Evolutionary conservation across 1,140 invertebrate genomes (phyloP).

Genomic region (Hyles euphorbiae): DNA sequence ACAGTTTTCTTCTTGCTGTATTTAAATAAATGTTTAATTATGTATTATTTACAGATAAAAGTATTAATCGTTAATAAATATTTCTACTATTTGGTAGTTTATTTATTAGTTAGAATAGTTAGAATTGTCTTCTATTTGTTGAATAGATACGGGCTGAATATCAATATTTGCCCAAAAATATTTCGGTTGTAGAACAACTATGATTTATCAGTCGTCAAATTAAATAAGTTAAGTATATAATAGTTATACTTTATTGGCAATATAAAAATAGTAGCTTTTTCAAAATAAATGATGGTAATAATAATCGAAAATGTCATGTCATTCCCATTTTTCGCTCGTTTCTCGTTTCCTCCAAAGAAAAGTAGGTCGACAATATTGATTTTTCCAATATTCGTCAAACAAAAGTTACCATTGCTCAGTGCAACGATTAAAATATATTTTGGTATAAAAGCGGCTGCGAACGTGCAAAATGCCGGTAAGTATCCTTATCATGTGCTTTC

Average conservation of each 20-base stretch:
- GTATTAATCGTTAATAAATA: too few species aligned
- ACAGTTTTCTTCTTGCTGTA: too few species aligned
- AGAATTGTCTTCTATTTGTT: too few species aligned
- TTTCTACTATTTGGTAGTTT: too few species aligned
- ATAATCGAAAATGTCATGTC: conserved; percentile 38
- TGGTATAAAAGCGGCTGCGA: conserved; percentile 34
- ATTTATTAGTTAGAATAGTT: too few species aligned
- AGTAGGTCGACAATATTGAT: conserved; percentile 68
- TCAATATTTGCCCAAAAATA: too few species aligned
- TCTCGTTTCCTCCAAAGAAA: conserved; percentile 29
- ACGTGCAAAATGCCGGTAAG: conserved; percentile 63
- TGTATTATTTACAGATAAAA: too few species aligned
- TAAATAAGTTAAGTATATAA: too few species aligned
- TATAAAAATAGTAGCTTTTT: conserved; percentile 8
- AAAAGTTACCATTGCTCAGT: conserved; percentile 45
- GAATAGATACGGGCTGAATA: too few species aligned
- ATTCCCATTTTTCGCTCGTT: conserved; percentile 50
- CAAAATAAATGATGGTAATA: conserved; percentile 25
- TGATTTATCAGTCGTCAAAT: too few species aligned
- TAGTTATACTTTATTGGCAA: background rate
- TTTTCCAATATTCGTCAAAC: conserved; percentile 65
- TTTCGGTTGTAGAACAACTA: too few species aligned
- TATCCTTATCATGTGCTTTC: conserved; percentile 54
- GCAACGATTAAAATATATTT: conserved; percentile 33
- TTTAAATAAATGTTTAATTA: too few species aligned